Base-by-base conservation (phyloP, 1,140 invertebrate genomes). In the Stenopsyche tienmushanensis region DNA sequence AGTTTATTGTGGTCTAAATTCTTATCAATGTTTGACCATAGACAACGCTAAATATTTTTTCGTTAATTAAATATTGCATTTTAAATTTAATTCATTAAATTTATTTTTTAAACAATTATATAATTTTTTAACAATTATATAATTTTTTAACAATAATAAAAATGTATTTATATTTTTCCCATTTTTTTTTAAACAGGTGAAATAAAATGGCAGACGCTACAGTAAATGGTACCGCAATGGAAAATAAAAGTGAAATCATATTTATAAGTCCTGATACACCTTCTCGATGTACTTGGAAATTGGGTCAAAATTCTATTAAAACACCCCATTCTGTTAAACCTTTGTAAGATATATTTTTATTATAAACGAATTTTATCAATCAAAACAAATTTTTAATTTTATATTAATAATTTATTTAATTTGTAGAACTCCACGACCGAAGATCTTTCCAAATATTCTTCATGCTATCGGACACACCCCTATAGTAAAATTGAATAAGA, bases 401-500 rank as follows among this genome's bases (percentile, higher is more conserved):
- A 18, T 47, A 15, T 25, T 53, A 20, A 41, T 21, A 53, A 53
- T 21, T 39, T 50, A 34, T 52, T 52, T 52, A 34, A 39, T 66
- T 64, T 41, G 15, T 64, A 79, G 77, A 34, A 74, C 77, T 65
- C 75, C 82, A 57, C 81, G 83, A 64, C 85, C 85, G 45, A 89
- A 88, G 74, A 83, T 94, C 26, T 75, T 91, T 55, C 86, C 92
- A 0, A 85, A 92, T 73, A 88, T 98, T 72, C 80, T 98, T 3
- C 79, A 91, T 70, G 85, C 89, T 10, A 94, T 99, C 78, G 96
- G 96, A 42, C 90, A 94, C 75, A 98, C 96, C 5, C 97, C 97
- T 1, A 72, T 99, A 55, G 88, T 99, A 1, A 86, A 86, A 70
- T 78, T 99, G 0, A 93, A 96, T 72, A 90, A 86, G 70, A 93